phyloP scores from a whole-genome alignment of 2,888 invertebrate species.

The Eudasyphora cyanicolor region DNA sequence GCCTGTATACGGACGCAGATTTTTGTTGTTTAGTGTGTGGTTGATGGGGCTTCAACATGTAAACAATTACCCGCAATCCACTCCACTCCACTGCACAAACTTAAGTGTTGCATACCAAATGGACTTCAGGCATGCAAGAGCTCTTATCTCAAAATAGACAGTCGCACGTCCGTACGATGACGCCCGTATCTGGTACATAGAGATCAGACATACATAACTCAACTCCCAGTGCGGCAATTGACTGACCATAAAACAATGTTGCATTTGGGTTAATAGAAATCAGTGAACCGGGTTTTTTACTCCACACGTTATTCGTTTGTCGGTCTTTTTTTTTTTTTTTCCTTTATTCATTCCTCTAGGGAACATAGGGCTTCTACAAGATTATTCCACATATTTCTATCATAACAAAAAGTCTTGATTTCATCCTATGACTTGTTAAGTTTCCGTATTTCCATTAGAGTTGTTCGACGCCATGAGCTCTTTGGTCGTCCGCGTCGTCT shows the following conservation, averaged over 20 bases:
- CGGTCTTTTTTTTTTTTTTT: no score
- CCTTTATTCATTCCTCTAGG: no score
- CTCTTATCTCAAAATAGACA: neutral
- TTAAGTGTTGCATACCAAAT: constrained; percentile 36
- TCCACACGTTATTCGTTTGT: neutral
- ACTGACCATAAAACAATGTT: neutral
- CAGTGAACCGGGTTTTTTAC: neutral
- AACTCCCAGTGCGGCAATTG: neutral
- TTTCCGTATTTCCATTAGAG: no score
- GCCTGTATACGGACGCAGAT: neutral
- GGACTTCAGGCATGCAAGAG: constrained; percentile 23
- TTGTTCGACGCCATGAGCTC: no score
- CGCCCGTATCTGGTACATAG: neutral
- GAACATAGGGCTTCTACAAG: no score
- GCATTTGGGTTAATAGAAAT: neutral
- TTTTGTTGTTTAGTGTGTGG: constrained; percentile 21
- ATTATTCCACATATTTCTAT: no score
- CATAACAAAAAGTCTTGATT: no score
- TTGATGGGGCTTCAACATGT: constrained; percentile 32
- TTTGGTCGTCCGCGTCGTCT: no score
- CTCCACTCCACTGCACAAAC: constrained; percentile 1
- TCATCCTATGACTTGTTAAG: no score
- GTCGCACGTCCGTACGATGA: neutral
- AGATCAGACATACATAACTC: neutral
- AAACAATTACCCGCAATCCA: constrained; percentile 33